Percentiles rank a stretch among this genome's conserved stretches.
Evolutionary conservation across 2,113 vertebrate species (phyloP).

Genomic region (Willisornis vidua): DNA sequence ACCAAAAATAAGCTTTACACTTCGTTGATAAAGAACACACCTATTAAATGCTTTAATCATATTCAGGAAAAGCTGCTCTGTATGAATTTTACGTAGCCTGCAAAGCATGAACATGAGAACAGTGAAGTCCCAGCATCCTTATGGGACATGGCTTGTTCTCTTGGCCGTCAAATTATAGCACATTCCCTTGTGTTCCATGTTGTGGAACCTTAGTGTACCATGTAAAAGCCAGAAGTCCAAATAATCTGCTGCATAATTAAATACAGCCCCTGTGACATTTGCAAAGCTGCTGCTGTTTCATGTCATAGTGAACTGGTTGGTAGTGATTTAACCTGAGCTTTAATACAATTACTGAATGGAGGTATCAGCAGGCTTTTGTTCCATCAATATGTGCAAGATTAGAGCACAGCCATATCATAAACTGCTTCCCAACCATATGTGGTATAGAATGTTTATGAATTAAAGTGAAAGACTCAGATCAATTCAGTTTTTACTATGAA

Average conservation of each 20-base stretch:
- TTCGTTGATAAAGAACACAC: neutral
- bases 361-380: neutral
- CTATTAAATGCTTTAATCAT: neutral
- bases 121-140: neutral
- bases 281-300: neutral
- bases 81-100: neutral
- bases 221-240: neutral
- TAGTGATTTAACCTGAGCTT: neutral
- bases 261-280: neutral
- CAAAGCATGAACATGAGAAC: neutral
- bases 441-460: neutral
- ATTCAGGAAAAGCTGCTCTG: neutral
- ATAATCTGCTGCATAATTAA: neutral
- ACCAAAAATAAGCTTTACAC: neutral
- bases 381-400: neutral
- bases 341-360: neutral
- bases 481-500: neutral
- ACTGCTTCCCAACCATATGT: neutral
- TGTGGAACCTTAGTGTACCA: neutral
- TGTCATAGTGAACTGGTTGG: neutral
- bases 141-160: neutral
- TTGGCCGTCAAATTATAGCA: neutral
- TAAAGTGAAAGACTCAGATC: neutral
- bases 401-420: neutral
- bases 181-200: neutral